A percentile compares a stretch with the other conserved stretches of the same genome.
Evolutionary conservation across 1,140 invertebrate species (phyloP).

Genomic region (Platyura marginata): DNA sequence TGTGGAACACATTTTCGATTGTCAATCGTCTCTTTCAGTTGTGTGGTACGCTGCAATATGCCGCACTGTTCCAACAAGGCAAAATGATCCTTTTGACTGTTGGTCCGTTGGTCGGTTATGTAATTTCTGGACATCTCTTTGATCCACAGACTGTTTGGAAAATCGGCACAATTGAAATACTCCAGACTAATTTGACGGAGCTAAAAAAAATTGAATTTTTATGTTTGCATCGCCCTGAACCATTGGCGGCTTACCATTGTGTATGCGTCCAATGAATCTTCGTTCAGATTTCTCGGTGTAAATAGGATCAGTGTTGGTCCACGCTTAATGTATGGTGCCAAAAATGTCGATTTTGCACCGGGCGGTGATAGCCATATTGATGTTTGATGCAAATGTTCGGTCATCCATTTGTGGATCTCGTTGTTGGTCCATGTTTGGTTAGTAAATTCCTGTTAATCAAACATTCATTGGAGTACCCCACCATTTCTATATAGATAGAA

Average conservation of each 20-base stretch:
- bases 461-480: too few species aligned
- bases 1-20: too few species aligned
- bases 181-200: conserved; percentile 41
- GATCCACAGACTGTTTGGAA: conserved; percentile 25
- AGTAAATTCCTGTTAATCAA: conserved; percentile 39
- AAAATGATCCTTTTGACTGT: not conserved
- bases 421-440: conserved; percentile 27
- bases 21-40: too few species aligned
- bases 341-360: conserved; percentile 39
- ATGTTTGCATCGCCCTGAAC: not conserved
- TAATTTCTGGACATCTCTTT: conserved; percentile 19
- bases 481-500: too few species aligned
- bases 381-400: conserved; percentile 32
- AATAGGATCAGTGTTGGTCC: conserved; percentile 50
- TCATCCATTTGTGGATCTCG: conserved; percentile 35
- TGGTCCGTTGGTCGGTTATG: conserved; percentile 7
- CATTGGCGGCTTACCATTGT: conserved; percentile 32
- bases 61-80: not conserved
- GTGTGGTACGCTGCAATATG: not conserved
- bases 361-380: conserved; percentile 40
- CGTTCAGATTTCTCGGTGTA: conserved; percentile 46
- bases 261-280: conserved; percentile 36
- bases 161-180: conserved; percentile 40
- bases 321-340: conserved; percentile 38
- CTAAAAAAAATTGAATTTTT: conserved; percentile 22